Evolutionary conservation across 2,113 vertebrate species (phyloP).

Genomic region (Bujurquina vittata): DNA sequence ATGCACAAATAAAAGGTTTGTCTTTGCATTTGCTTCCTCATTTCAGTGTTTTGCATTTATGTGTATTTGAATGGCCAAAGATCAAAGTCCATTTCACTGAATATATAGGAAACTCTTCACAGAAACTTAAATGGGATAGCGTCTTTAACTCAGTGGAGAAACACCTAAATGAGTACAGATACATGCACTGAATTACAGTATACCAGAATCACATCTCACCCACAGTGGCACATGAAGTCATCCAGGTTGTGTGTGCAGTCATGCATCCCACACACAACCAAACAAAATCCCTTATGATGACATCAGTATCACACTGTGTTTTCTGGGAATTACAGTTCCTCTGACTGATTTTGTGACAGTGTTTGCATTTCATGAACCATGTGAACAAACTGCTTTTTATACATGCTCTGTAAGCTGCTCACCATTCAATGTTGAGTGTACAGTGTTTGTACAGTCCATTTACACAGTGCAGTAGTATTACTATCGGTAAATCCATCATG

Average conservation of each 20-base stretch:
- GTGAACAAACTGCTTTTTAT: neutral
- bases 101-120: neutral
- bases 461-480: neutral
- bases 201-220: no score
- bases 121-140: rapidly evolving
- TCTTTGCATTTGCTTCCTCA: neutral
- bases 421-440: neutral
- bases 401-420: neutral
- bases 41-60: neutral
- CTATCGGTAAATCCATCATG: neutral
- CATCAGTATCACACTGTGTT: neutral
- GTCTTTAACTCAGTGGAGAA: neutral
- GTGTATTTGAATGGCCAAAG: neutral
- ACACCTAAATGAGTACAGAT: neutral
- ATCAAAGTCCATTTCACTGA: neutral
- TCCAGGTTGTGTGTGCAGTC: neutral
- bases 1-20: neutral
- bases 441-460: neutral
- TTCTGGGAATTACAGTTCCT: neutral
- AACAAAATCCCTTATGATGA: neutral
- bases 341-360: rapidly evolving
- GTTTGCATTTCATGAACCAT: neutral
- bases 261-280: neutral
- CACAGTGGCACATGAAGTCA: neutral
- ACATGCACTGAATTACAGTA: neutral